Evolutionary conservation across 1,140 invertebrate species (phyloP), one percentile per base, ranked within the genome.

Genomic region (Ips nitidus): DNA sequence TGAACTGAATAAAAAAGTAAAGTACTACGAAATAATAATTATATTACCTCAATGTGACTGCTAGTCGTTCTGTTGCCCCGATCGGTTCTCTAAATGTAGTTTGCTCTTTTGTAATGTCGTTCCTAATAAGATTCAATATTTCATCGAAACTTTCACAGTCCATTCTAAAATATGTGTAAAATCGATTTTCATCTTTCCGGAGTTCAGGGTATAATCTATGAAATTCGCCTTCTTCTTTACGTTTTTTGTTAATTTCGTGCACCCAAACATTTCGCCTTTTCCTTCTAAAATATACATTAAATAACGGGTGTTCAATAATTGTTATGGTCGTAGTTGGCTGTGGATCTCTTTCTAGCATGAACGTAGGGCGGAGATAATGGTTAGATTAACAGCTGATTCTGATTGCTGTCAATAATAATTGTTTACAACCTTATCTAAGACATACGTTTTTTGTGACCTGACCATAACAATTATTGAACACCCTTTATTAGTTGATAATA

Each of bases 121-220:
- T 47, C 45, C 45, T 22, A 22, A 22, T 22, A 22, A 22, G 22
- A 22, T 22, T 22, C 22, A 22, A 22, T 22, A 22, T 22, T 47
- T 47, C 45, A 47, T 47, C 45, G 1, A 47, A 47, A n/a, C 45
- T 47, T 47, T 47, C 64, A 8, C 4, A 42, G 41, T 61, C n/a
- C 59, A 61, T 61, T 61, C 59, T 61, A 61, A 61, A 61, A 61
- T 61, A 61, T 42, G 59, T 42, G 59, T 61, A 61, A 36, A 61
- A 61, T 47, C 55, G 22, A 57, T 57, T 57, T 5, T 1, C 3
- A 57, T 57, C 22, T 57, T 36, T 57, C 2, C 42, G 59, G 6
- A 61, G 40, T 6, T 61, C 59, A 36, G 40, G 40, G n/a, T 61
- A 61, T 42, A 41, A 38, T 4, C 6, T 61, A 42, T 61, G 2